Percentiles rank a stretch among this genome's conserved stretches.
phyloP scores from a whole-genome alignment of 2,113 vertebrate genomes.

The Gobiocypris rarus region DNA sequence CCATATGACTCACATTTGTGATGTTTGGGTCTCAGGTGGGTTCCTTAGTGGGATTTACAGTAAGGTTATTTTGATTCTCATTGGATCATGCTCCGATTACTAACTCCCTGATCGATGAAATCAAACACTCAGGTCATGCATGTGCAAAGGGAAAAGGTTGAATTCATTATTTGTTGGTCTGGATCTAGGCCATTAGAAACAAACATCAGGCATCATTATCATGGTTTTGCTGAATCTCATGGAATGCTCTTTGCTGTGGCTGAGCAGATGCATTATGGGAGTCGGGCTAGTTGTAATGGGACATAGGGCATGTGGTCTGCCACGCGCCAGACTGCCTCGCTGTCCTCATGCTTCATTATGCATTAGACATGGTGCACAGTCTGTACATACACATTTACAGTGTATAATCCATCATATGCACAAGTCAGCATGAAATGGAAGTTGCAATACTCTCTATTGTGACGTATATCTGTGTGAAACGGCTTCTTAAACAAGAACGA shows the following conservation, averaged over 20 bases:
- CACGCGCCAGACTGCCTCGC: constrained; percentile 8
- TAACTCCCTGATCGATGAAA: not conserved
- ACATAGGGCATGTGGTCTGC: constrained; percentile 55
- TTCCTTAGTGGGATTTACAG: not conserved
- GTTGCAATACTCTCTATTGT: no score
- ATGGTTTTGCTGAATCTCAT: not conserved
- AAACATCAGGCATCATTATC: constrained; percentile 18
- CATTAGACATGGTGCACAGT: constrained; percentile 26
- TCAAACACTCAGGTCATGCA: not conserved
- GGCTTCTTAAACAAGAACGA: no score
- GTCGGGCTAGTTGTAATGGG: constrained; percentile 37
- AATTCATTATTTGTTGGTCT: not conserved
- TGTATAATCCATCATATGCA: not conserved
- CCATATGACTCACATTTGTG: constrained; percentile 30
- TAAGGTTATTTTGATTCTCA: not conserved
- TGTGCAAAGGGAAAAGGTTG: not conserved
- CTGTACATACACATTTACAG: constrained; percentile 17
- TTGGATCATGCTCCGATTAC: not conserved
- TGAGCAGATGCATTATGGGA: constrained; percentile 49
- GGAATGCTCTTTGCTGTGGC: constrained; percentile 7
- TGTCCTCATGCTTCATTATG: constrained; percentile 53
- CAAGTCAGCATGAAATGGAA: no score
- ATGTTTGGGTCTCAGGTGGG: not conserved
- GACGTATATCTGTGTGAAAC: no score
- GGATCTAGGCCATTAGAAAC: not conserved